Evolutionary conservation across 2,888 invertebrate species (phyloP).

Genomic region (Acleris cristana): DNA sequence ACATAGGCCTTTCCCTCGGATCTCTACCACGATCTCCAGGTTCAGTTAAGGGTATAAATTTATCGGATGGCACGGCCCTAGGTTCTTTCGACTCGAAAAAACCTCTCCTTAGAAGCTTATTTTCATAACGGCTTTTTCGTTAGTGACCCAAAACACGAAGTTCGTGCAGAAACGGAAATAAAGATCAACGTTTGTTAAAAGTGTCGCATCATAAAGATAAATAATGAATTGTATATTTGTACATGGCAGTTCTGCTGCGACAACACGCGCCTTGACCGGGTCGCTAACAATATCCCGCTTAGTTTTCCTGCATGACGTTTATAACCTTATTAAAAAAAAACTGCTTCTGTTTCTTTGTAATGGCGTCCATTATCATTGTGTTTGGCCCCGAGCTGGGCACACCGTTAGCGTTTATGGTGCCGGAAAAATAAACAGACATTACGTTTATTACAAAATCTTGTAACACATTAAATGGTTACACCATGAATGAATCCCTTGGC

Average conservation of each 20-base stretch:
- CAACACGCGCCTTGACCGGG: conserved; percentile 17
- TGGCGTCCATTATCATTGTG: conserved; percentile 2
- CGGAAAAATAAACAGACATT: conserved; percentile 35
- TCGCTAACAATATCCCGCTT: conserved; percentile 20
- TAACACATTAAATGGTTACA: conserved; percentile 30
- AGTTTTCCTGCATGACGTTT: conserved; percentile 13
- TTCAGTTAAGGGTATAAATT: too few species aligned
- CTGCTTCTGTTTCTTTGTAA: conserved; percentile 11
- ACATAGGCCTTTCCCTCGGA: too few species aligned
- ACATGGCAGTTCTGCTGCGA: conserved; percentile 9
- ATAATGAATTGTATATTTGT: background rate
- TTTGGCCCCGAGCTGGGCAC: background rate
- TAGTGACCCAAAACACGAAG: background rate
- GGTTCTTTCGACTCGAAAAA: too few species aligned
- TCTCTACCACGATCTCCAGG: too few species aligned
- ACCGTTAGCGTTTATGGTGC: conserved; percentile 5
- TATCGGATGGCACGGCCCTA: too few species aligned
- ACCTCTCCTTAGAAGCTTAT: too few species aligned
- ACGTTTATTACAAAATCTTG: conserved; percentile 31
- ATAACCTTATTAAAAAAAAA: conserved; percentile 7
- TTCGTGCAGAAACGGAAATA: conserved; percentile 1
- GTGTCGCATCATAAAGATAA: background rate
- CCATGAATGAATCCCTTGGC: conserved; percentile 41
- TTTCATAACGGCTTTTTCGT: too few species aligned
- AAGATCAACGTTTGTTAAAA: background rate